Base-by-base conservation (phyloP, 1,140 invertebrate species). In the Lepidurus arcticus region DNA sequence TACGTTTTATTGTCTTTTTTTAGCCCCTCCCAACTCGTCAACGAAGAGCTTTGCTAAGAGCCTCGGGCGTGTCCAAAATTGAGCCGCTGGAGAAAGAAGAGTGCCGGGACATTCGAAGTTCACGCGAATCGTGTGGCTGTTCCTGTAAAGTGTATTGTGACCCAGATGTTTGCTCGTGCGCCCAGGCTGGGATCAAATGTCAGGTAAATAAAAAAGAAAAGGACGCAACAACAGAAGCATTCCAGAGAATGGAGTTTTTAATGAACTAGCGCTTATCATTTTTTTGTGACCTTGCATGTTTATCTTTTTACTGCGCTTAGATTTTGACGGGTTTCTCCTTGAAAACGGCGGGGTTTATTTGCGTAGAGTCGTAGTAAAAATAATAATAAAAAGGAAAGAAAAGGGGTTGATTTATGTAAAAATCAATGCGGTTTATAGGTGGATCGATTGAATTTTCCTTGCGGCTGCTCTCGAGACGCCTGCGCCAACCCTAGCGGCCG, bases 101-200 rank as follows among this genome's bases (percentile, higher is more conserved):
- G 82, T 98, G 96, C 84, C 88, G 93, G 34, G 92, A 95, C 79
- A 98, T 98, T 81, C 88, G 97, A 73, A 90, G 92, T 16, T 98
- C 96, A 16, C 88, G 97, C 44, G 96, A 98, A 83, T 92, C 94
- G 81, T 98, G 96, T 86, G 97, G 97, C 42, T 99, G 97, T 86
- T 91, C 92, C 21, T 99, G 97, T 85, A 94, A 96, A 85, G 92
- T 93, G 65, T 86, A 92, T 82, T 99, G 97, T 87, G 94, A 98
- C 87, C 96, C 96, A 0, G 95, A 97, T 82, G 95, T 91, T 24
- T 99, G 97, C 85, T 91, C 93, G 42, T 99, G 97, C 86, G 94
- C 93, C 84, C 89, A 94, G 83, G 94, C 93, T 75, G 96, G 95
- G 42, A 98, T 99, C 79, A 97, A 98, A 87, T 99, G 95, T 84